Evolutionary conservation across 2,113 vertebrate species (phyloP), one percentile per base, ranked within the genome.

Genomic region (Ceyx cyanopectus): DNA sequence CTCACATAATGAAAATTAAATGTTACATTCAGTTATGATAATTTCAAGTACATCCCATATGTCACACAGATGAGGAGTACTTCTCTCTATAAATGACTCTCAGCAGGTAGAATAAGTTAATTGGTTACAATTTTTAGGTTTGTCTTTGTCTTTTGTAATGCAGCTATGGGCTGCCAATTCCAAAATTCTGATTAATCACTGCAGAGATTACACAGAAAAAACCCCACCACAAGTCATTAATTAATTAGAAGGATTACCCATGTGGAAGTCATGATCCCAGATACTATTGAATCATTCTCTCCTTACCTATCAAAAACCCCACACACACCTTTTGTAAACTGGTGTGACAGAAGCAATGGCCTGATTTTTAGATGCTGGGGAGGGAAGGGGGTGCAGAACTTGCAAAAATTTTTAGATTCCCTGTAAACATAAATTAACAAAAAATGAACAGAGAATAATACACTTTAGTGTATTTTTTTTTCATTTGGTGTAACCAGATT

Each of bases 181-280:
- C 73, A 73, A 66, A 91, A 93, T 82, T 77, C 81, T 93, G 89
- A 94, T 93, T 93, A 91, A 95, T 94, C 89, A 66, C 89, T 85
- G 70, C 77, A 82, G 81, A 94, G 54, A 80, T 43, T 73, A 43
- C 18, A 50, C 0, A 2, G 8, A 81, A 58, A 83, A 89, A 96
- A 67, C 0, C 5, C 54, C 75, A 76, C 62, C 76, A 67, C 53
- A 82, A 91, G 51, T 62, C 74, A 94, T 93, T 85, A 85, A 95
- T 91, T 94, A 92, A 92, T 95, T 87, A 92, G 86, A 89, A 93
- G 58, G 63, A 89, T 27, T 85, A 89, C 67, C 78, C 84, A 93
- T 73, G 69, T 60, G 75, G 77, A 94, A 90, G 81, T 76, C 23
- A 56, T 1, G 20, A 88, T 87, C 46, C 46, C 30, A 82, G 68